Evolutionary conservation across 2,797 vertebrate genomes (phyloP), one percentile per base, ranked within the genome.

Genomic region (Leptoclinus maculatus): DNA sequence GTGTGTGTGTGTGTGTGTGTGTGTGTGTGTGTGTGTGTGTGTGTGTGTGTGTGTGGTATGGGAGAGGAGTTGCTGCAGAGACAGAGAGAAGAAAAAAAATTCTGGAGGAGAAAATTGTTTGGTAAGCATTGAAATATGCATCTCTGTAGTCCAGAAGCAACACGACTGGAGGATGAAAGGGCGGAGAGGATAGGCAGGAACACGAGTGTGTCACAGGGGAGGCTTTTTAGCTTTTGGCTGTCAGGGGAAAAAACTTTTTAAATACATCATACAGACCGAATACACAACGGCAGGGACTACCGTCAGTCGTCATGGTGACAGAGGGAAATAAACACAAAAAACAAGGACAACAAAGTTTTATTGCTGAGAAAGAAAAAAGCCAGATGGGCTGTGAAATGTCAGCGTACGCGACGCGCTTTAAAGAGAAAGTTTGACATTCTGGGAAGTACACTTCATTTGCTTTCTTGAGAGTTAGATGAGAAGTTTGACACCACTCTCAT

Each of bases 81-180:
- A 87, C 69, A 59, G 65, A 82, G 75, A 82, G 19, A 19, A 34
- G 49, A 11, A 12, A 53, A 70, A 77, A 72, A 78, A 79, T 79
- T 34, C 79, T 79, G 70, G 78, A 80, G 65, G 45, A 71, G 66
- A 86, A 87, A 83, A 80, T 2, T 19, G 65, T 68, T 84, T 88
- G 83, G 90, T 90, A 69, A 82, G 70, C 63, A 76, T 92, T 90
- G 85, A 91, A 91, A 88, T 90, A 89, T 89, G 86, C 76, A 83
- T 90, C 88, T 83, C 58, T 83, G 70, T 86, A 85, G 72, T 86
- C 84, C 88, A 88, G 86, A 83, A 83, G 84, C 91, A 84, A 87
- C 80, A 86, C 49, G 67, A 70, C 66, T 85, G 11, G 12, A 76
- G 84, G 86, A 82, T 89, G 87, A 89, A 85, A 87, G 79, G 80